phyloP scores from a whole-genome alignment of 2,888 invertebrate genomes.

The Hermaeophaga mercurialis region DNA sequence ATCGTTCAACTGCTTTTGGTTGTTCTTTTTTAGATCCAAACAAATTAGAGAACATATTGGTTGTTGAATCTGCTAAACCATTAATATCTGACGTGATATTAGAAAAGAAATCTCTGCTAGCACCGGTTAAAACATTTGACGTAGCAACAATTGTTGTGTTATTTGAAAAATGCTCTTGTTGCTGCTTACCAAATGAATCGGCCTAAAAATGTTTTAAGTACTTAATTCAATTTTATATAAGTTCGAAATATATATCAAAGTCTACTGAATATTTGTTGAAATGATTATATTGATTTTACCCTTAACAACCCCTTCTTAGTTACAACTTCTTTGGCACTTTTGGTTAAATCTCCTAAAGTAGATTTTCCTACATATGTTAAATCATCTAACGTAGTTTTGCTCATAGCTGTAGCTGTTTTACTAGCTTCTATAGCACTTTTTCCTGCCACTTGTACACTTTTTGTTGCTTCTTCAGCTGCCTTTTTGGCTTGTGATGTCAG shows the following conservation, averaged over 20 bases:
- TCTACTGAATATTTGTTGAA: not conserved
- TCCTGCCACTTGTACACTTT: slow-evolving; percentile 82
- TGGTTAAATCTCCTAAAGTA: slow-evolving; percentile 86
- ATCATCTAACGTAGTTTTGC: slow-evolving; percentile 87
- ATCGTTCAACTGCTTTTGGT: slow-evolving; percentile 42
- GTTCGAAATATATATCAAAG: not conserved
- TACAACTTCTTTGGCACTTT: slow-evolving; percentile 87
- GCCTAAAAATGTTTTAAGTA: too few species aligned
- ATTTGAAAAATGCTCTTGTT: slow-evolving; percentile 59
- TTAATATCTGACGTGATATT: slow-evolving; percentile 92
- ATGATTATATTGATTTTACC: slow-evolving; percentile 57
- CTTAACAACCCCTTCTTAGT: slow-evolving; percentile 84
- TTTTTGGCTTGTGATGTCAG: slow-evolving; percentile 87
- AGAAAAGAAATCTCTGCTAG: slow-evolving; percentile 84
- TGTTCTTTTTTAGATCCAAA: slow-evolving; percentile 74
- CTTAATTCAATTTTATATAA: too few species aligned
- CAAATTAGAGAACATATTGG: slow-evolving; percentile 92
- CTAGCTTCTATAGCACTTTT: slow-evolving; percentile 85
- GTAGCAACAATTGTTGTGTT: slow-evolving; percentile 69
- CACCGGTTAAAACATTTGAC: slow-evolving; percentile 65
- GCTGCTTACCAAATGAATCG: slow-evolving; percentile 52
- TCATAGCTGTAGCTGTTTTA: slow-evolving; percentile 85
- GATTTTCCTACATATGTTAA: slow-evolving; percentile 89
- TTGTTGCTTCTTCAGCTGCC: slow-evolving; percentile 81
- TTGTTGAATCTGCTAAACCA: slow-evolving; percentile 89